phyloP scores from a whole-genome alignment of 1,140 invertebrate genomes.

The Trichonephila clavata region DNA sequence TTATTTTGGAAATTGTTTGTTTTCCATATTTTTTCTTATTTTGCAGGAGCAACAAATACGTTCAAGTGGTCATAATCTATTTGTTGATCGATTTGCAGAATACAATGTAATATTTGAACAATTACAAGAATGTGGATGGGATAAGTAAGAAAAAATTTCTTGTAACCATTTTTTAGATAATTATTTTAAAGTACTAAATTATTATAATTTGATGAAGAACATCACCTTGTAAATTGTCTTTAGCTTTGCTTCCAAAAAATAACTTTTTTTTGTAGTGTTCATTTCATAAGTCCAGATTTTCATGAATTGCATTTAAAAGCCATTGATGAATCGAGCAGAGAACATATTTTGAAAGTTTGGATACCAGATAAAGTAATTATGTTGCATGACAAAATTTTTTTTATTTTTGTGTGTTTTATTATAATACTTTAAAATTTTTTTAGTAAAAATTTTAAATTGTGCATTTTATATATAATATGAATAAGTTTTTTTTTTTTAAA shows the following conservation, averaged over 20 bases:
- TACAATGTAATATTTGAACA: constrained; percentile 57
- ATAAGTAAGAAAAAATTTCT: constrained; percentile 34
- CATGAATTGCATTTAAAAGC: constrained; percentile 43
- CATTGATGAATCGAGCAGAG: constrained; percentile 43
- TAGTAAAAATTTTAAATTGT: too few species aligned
- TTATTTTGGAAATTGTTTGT: not conserved
- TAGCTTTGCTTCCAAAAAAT: too few species aligned
- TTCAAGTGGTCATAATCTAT: not conserved
- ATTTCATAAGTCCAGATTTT: constrained; percentile 61
- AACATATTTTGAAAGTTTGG: constrained; percentile 67
- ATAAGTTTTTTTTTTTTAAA: too few species aligned
- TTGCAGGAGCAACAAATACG: constrained; percentile 53
- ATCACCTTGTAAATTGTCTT: too few species aligned
- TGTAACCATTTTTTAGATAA: too few species aligned
- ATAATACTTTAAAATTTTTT: too few species aligned
- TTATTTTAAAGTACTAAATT: too few species aligned
- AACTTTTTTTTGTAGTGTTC: not conserved
- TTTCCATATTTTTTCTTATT: not conserved
- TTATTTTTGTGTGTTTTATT: too few species aligned
- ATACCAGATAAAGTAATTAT: constrained; percentile 69
- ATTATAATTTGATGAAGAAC: too few species aligned
- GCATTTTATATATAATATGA: too few species aligned
- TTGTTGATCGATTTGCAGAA: not conserved
- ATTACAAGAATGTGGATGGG: constrained; percentile 61
- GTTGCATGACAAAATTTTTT: not conserved